Evolutionary conservation across 2,797 vertebrate genomes (phyloP), one percentile per base, ranked within the genome.

Genomic region (Falco novaeseelandiae): DNA sequence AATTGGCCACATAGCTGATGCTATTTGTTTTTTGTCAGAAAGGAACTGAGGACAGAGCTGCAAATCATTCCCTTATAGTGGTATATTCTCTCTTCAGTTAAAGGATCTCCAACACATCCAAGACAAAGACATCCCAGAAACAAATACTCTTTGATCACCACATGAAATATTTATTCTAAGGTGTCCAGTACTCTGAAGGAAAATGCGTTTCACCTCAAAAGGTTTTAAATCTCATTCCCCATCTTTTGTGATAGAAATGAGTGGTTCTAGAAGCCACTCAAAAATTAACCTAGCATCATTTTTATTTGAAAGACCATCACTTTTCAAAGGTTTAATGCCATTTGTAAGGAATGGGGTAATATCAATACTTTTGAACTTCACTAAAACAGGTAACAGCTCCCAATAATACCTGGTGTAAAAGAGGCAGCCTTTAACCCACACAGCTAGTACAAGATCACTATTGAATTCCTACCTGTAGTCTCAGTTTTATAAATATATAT

Each of bases 1-100:
- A 44, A 52, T 3, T 8, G 8, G 21, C 54, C 1, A 0, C 25
- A 19, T 4, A 77, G n/a, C 4, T 2, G 1, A 46, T 48, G 25
- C 25, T 27, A 7, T 38, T 84, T 48, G 16, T 7, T 55, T 80
- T 76, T 30, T 62, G 25, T 49, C 78, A 71, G 32, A 69, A 78
- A 73, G 40, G 29, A 62, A 30, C 14, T 27, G 26, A 78, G 12
- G 40, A 32, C 2, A 73, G 29, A 82, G 29, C 25, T 30, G 14
- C 57, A 74, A 70, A 48, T 78, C 8, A 14, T 27, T 40, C 32
- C 52, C 14, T 54, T 7, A 11, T 0, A 2, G 27, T 32, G 4
- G 12, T 36, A 27, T 32, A 27, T 29, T 30, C 30, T 70, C 36
- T n/a, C 25, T 88, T 73, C 27, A 49, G 14, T 21, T 74, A 74